Conservation (phyloP, 1,140 invertebrate genomes). For the Sarcophaga peregrina region DNA sequence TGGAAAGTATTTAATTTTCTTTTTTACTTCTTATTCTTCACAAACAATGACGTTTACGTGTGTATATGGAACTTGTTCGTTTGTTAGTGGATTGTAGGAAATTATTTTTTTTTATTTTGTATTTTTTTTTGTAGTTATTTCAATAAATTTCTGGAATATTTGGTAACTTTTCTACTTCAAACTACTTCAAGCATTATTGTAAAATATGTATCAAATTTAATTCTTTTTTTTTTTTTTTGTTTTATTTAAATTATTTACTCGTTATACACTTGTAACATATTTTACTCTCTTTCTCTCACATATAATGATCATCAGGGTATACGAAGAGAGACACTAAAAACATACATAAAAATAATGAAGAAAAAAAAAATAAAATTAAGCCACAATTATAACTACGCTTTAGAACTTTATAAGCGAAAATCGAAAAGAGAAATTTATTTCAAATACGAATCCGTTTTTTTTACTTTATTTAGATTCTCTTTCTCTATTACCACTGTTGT, state of each 20-base stretch:
- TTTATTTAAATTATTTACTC: neutral
- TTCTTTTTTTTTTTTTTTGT: neutral
- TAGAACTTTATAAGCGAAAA: neutral
- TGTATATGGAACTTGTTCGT: slow-evolving; percentile 4
- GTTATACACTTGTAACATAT: no score
- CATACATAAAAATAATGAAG: neutral
- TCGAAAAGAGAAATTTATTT: no score
- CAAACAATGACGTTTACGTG: neutral
- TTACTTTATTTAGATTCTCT: neutral
- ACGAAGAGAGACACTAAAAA: neutral
- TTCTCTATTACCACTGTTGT: no score
- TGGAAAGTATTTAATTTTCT: neutral
- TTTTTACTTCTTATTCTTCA: neutral
- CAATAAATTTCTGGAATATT: neutral
- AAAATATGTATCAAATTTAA: neutral
- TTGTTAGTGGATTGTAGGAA: neutral
- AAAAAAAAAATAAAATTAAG: neutral
- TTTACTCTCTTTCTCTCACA: neutral
- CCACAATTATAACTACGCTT: neutral
- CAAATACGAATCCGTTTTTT: slow-evolving; percentile 15
- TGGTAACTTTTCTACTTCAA: neutral
- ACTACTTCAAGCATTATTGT: no score
- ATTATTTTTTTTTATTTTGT: neutral
- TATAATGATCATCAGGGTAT: neutral
- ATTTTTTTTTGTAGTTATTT: neutral